A percentile compares a stretch with the other conserved stretches of the same genome.
phyloP scores from a whole-genome alignment of 1,140 invertebrate genomes.

The Microplitis mediator region DNA sequence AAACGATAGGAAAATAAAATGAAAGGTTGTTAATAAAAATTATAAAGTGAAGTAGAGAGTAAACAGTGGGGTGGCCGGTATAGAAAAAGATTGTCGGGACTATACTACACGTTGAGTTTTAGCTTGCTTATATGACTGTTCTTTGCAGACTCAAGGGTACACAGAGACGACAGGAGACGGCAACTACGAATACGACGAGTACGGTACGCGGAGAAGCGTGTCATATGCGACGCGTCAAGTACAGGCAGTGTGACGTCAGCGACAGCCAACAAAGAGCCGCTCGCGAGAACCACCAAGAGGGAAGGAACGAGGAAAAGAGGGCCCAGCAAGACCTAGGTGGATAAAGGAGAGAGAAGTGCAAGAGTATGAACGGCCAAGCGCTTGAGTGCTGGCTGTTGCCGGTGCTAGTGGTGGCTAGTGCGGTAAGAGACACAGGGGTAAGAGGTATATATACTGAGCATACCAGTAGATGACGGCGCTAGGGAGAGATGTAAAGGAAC shows the following conservation, averaged over 20 bases:
- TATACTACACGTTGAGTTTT: too few relatives aligned
- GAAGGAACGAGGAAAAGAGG: constrained; percentile 30
- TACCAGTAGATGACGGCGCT: background rate
- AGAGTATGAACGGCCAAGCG: background rate
- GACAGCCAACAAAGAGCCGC: constrained; percentile 48
- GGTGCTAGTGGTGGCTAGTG: constrained; percentile 4
- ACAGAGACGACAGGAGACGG: too few relatives aligned
- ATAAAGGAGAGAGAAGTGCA: constrained; percentile 7
- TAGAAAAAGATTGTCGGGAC: too few relatives aligned
- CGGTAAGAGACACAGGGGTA: background rate
- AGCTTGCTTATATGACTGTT: too few relatives aligned
- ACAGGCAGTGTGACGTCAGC: constrained; percentile 51
- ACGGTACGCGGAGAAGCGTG: constrained; percentile 38
- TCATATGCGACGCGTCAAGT: constrained; percentile 49
- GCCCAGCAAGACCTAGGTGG: background rate
- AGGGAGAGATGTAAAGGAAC: constrained; percentile 27
- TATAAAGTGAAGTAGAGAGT: too few relatives aligned
- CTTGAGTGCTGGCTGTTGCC: background rate
- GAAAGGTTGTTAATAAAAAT: too few relatives aligned
- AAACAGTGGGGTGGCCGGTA: background rate
- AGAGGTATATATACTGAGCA: constrained; percentile 3
- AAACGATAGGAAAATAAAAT: too few relatives aligned
- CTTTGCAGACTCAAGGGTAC: too few relatives aligned
- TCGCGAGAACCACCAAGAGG: constrained; percentile 30
- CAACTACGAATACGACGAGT: too few relatives aligned